These are phyloP conservation scores for Nebria brevicollis DNA, from an alignment of 2,888 invertebrate genomes.

Conservation along the genomic window DNA sequence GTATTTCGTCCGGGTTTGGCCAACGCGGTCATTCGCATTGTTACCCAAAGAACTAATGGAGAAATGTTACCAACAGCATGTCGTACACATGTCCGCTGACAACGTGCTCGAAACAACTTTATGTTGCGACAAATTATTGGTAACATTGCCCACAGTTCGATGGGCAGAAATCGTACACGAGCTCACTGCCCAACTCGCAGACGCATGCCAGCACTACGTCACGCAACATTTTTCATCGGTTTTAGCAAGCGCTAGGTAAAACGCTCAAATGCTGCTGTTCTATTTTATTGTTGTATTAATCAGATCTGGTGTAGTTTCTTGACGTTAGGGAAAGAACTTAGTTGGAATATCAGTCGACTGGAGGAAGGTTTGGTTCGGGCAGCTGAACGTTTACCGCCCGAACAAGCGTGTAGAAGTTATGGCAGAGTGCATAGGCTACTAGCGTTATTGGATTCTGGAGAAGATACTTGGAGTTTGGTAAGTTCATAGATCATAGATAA, in stretches of 20 bases:
- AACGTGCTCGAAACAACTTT: constrained; percentile 85
- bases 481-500: too few species aligned
- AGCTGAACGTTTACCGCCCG: constrained; percentile 81
- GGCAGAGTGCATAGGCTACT: constrained; percentile 58
- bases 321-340: constrained; percentile 74
- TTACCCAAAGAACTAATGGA: constrained; percentile 84
- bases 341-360: constrained; percentile 78
- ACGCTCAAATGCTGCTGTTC: not conserved
- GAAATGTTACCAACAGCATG: constrained; percentile 85
- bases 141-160: constrained; percentile 79
- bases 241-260: constrained; percentile 62
- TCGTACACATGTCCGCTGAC: constrained; percentile 81
- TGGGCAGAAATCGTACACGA: constrained; percentile 86
- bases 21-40: constrained; percentile 87
- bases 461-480: constrained; percentile 58
- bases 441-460: constrained; percentile 51
- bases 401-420: constrained; percentile 85
- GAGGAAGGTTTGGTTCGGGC: constrained; percentile 84
- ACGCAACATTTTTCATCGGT: constrained; percentile 82
- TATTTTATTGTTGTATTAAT: constrained; percentile 14
- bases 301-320: constrained; percentile 64
- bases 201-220: constrained; percentile 82
- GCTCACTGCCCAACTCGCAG: constrained; percentile 81
- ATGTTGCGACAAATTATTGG: constrained; percentile 83
- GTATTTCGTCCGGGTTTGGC: constrained; percentile 90